These are phyloP conservation scores for Nysson spinosus DNA, from an alignment of 2,888 invertebrate species.

Conservation along the genomic window DNA sequence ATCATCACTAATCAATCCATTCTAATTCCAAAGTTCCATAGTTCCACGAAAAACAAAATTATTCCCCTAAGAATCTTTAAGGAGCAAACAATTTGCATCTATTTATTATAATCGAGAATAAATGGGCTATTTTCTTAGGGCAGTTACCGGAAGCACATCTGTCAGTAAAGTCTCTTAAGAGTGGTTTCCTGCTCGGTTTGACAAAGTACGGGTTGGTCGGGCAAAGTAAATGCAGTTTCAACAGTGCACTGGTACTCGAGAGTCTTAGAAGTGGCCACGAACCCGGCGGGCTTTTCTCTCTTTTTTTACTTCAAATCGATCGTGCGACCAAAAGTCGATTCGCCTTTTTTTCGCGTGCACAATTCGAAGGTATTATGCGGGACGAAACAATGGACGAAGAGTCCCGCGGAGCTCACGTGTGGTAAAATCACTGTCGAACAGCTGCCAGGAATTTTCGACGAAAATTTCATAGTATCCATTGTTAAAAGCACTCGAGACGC, in stretches of 20 bases:
- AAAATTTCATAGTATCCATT: slow-evolving; percentile 42
- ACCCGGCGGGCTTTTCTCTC: slow-evolving; percentile 54
- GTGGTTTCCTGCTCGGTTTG: slow-evolving; percentile 25
- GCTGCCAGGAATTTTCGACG: slow-evolving; percentile 46
- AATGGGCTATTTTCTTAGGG: too few species aligned
- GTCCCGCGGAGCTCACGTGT: slow-evolving; percentile 43
- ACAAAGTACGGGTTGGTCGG: slow-evolving; percentile 24
- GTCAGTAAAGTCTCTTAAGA: too few species aligned
- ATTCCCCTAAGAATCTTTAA: too few species aligned
- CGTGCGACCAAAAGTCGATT: slow-evolving; percentile 56
- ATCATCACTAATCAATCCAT: too few species aligned
- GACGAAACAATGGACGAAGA: slow-evolving; percentile 53
- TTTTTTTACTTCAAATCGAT: slow-evolving; percentile 56
- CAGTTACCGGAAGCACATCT: slow-evolving; percentile 30
- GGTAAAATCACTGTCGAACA: slow-evolving; percentile 39
- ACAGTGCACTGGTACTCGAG: slow-evolving; percentile 16
- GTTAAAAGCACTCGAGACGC: slow-evolving; percentile 10
- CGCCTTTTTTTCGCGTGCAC: slow-evolving; percentile 38
- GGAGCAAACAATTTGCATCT: too few species aligned
- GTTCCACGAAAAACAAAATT: too few species aligned
- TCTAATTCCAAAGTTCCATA: too few species aligned
- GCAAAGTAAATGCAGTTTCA: slow-evolving; percentile 12
- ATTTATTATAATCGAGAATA: too few species aligned
- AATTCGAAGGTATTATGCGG: slow-evolving; percentile 57
- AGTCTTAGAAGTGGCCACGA: slow-evolving; percentile 16